Conservation (phyloP, 2,113 vertebrate species). For the Echinops telfairi region DNA sequence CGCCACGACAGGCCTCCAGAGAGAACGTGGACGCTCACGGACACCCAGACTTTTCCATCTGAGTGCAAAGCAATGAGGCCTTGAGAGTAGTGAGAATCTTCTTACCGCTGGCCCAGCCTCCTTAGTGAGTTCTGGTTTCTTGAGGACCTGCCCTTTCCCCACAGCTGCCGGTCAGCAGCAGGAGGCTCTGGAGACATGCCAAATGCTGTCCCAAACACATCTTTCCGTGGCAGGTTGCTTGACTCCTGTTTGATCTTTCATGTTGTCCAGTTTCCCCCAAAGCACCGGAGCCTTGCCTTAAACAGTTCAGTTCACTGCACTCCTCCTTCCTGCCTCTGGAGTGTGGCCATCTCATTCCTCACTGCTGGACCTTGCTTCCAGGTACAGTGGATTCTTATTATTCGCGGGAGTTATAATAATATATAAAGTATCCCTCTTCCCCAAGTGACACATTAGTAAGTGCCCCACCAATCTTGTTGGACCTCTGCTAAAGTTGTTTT, state of each 20-base stretch:
- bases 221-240: neutral
- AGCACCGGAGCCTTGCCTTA: neutral
- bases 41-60: neutral
- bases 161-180: neutral
- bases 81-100: neutral
- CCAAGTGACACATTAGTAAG: too few relatives aligned
- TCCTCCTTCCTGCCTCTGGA: neutral
- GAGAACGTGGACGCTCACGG: neutral
- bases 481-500: too few relatives aligned
- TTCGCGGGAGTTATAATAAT: too few relatives aligned
- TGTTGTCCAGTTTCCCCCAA: neutral
- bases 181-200: neutral
- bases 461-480: too few relatives aligned
- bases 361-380: neutral
- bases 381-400: too few relatives aligned
- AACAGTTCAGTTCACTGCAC: neutral
- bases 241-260: neutral
- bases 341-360: neutral
- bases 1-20: too few relatives aligned
- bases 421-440: too few relatives aligned
- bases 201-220: neutral
- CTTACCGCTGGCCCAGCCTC: neutral
- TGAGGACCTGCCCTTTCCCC: neutral
- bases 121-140: neutral
- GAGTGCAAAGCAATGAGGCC: neutral